phyloP scores from a whole-genome alignment of 2,797 vertebrate species.

The Galagoides demidoff region DNA sequence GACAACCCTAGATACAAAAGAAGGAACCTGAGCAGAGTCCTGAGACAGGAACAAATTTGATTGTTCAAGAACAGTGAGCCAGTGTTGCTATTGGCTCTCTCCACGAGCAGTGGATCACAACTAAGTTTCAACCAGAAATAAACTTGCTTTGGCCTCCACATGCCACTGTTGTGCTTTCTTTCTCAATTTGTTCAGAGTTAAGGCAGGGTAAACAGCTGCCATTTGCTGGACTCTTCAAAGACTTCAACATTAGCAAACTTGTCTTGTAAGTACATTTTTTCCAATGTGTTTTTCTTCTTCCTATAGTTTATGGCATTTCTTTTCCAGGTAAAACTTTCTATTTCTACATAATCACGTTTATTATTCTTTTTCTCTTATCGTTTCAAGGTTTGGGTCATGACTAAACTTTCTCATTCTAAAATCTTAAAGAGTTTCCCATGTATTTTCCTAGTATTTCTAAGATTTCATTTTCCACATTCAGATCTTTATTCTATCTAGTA shows the following conservation, averaged over 20 bases:
- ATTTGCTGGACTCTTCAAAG: background rate
- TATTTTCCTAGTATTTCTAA: background rate
- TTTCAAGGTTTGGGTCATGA: background rate
- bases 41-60: background rate
- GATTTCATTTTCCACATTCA: background rate
- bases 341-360: background rate
- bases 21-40: background rate
- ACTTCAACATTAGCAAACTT: background rate
- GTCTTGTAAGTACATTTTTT: background rate
- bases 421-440: background rate
- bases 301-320: background rate
- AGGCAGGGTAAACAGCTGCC: background rate
- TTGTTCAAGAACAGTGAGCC: background rate
- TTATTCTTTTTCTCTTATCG: background rate
- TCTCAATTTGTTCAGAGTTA: background rate
- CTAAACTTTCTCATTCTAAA: background rate
- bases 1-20: background rate
- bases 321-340: background rate
- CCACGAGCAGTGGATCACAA: too few species aligned
- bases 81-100: background rate
- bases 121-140: background rate
- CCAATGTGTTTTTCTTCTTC: background rate
- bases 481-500: background rate
- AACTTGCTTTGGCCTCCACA: background rate
- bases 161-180: background rate